A percentile compares a stretch with the other conserved stretches of the same genome.
Evolutionary conservation across 1,140 invertebrate genomes (phyloP).

Genomic region (Hycleus cichorii): DNA sequence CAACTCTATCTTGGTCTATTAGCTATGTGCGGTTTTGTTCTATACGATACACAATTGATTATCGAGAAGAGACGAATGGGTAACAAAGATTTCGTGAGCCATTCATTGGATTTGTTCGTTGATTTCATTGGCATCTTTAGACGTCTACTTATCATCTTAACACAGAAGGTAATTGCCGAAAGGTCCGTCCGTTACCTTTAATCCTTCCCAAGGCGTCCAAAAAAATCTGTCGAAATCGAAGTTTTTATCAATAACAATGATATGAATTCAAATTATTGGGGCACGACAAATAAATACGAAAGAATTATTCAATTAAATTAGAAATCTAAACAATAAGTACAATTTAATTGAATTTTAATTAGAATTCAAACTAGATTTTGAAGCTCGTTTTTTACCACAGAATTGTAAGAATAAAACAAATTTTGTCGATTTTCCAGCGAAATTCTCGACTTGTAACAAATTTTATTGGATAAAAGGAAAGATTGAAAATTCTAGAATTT

Average conservation of each 20-base stretch:
- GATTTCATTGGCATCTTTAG: conserved; percentile 90
- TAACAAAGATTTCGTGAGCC: conserved; percentile 86
- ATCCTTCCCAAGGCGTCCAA: no score
- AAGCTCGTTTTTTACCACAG: conserved; percentile 12
- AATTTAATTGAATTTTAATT: no score
- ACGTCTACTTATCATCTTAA: conserved; percentile 78
- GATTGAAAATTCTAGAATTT: neutral
- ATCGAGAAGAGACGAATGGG: conserved; percentile 85
- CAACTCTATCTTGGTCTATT: conserved; percentile 82
- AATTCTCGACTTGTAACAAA: no score
- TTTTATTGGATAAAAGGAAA: no score
- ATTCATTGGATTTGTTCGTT: conserved; percentile 85
- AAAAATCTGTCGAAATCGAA: no score
- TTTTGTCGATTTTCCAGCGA: neutral
- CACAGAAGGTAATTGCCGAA: conserved; percentile 66
- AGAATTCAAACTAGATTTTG: no score
- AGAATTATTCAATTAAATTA: no score
- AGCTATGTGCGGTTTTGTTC: conserved; percentile 88
- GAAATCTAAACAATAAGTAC: no score
- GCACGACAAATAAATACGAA: no score
- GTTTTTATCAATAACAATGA: no score
- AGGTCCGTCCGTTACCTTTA: conserved; percentile 24
- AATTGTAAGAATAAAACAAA: neutral
- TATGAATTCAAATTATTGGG: no score
- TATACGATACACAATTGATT: conserved; percentile 94